These are phyloP conservation scores for Macrobrachium nipponense DNA, from an alignment of 1,140 invertebrate species.

Conservation along the genomic window DNA sequence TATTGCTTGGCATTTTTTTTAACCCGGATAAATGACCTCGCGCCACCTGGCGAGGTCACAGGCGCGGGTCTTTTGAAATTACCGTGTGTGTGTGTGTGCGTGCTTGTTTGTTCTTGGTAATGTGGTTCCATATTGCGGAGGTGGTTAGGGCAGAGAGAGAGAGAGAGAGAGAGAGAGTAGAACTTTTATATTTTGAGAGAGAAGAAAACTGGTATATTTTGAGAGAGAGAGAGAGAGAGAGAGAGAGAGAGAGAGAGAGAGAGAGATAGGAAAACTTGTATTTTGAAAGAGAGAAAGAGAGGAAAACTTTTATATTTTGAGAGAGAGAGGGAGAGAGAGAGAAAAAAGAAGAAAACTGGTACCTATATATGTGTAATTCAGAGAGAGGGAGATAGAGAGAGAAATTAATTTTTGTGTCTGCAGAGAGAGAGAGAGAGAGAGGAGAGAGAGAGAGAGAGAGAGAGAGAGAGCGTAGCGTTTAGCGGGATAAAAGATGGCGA, in stretches of 20 bases:
- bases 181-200: no score
- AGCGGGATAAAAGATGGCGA: neutral
- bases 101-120: neutral
- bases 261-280: neutral
- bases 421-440: neutral
- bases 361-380: no score
- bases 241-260: constrained; percentile 20
- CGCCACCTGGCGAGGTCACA: no score
- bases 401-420: neutral
- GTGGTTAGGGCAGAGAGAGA: constrained; percentile 8
- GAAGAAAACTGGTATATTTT: no score
- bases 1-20: no score
- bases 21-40: no score
- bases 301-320: no score
- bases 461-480: neutral
- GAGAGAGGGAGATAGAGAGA: constrained; percentile 15
- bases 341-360: neutral
- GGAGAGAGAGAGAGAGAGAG: neutral
- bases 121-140: neutral
- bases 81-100: neutral
- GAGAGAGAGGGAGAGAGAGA: neutral
- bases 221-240: constrained; percentile 27
- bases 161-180: constrained; percentile 70
- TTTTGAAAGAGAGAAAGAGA: constrained; percentile 22
- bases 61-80: neutral